Percentiles rank a stretch among this genome's conserved stretches.
These are phyloP conservation scores for Caradrina kadenii DNA, from an alignment of 2,888 invertebrate species.

Conservation along the genomic window DNA sequence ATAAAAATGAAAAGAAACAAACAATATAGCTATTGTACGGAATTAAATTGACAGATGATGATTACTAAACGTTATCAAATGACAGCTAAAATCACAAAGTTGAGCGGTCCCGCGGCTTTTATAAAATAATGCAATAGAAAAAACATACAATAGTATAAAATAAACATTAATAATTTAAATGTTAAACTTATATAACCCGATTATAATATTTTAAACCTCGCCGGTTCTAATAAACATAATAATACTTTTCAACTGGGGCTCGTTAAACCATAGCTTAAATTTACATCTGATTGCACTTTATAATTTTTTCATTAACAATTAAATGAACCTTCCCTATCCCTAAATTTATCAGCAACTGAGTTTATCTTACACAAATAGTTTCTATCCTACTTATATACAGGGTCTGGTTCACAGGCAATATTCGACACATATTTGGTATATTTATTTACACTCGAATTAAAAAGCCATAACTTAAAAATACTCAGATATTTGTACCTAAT, in stretches of 20 bases:
- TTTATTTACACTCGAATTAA: slow-evolving; percentile 87
- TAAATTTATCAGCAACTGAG: slow-evolving; percentile 77
- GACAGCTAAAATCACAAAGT: slow-evolving; percentile 77
- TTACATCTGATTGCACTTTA: slow-evolving; percentile 89
- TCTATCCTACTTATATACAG: slow-evolving; percentile 85
- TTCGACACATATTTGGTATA: slow-evolving; percentile 88
- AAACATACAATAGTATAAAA: slow-evolving; percentile 87
- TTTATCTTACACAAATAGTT: slow-evolving; percentile 77
- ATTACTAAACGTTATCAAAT: slow-evolving; percentile 65
- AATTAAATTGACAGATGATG: slow-evolving; percentile 62
- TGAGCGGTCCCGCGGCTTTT: slow-evolving; percentile 80
- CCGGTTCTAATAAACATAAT: slow-evolving; percentile 90
- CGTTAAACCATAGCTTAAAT: slow-evolving; percentile 85
- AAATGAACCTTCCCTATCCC: slow-evolving; percentile 74
- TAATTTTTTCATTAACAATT: slow-evolving; percentile 86
- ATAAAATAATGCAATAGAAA: slow-evolving; percentile 82
- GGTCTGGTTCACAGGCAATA: slow-evolving; percentile 73
- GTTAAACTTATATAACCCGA: slow-evolving; percentile 88
- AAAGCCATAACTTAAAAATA: slow-evolving; percentile 84
- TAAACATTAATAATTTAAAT: slow-evolving; percentile 89
- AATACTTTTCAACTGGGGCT: slow-evolving; percentile 90
- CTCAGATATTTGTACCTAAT: slow-evolving; percentile 86
- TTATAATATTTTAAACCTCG: slow-evolving; percentile 89
- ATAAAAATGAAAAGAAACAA: slow-evolving; percentile 74
- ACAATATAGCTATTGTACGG: slow-evolving; percentile 65